Conservation (phyloP, 2,113 vertebrate genomes). For the Anser brachyrhynchus region DNA sequence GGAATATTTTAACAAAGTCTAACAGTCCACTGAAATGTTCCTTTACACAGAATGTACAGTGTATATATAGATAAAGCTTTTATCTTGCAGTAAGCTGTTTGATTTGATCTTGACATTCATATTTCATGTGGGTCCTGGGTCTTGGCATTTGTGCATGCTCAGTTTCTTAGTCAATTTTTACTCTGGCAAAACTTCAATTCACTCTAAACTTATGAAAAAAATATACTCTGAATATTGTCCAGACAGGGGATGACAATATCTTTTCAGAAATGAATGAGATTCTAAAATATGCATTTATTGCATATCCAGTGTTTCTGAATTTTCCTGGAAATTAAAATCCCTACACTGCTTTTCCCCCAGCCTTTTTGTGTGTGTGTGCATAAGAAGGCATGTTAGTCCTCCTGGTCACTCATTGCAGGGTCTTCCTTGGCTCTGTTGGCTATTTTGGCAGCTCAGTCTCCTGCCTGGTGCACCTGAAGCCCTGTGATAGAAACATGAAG, state of each 20-base stretch:
- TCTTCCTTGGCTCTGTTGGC: background rate
- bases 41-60: background rate
- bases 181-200: background rate
- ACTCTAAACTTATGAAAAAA: background rate
- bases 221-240: background rate
- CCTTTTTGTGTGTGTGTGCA: background rate
- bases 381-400: background rate
- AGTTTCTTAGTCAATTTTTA: background rate
- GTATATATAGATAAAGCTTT: background rate
- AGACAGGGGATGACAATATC: background rate
- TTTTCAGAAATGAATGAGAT: background rate
- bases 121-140: accelerated
- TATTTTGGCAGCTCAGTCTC: background rate
- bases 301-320: background rate
- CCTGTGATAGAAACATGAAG: background rate
- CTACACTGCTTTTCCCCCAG: background rate
- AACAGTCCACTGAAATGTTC: background rate
- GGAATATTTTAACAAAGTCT: background rate
- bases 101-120: background rate
- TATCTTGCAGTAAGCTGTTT: background rate
- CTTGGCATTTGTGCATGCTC: background rate
- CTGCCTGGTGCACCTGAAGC: background rate
- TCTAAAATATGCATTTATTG: background rate
- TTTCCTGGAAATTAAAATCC: background rate
- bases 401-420: background rate